phyloP scores from a whole-genome alignment of 2,113 vertebrate genomes.

The Sylvilagus bachmani region DNA sequence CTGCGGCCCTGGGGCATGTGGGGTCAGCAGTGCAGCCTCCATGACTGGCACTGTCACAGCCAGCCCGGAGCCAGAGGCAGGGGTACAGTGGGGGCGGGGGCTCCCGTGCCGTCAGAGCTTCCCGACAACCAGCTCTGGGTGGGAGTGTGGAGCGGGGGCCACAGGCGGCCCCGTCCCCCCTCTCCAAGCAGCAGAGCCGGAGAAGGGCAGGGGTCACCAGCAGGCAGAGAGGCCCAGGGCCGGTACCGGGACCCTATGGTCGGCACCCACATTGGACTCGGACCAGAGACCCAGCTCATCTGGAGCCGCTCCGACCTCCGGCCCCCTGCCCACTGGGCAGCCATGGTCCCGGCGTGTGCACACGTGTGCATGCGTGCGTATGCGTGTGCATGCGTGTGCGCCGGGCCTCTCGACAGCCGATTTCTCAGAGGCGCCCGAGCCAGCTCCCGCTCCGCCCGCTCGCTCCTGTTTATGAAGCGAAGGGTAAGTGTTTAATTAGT shows the following conservation, averaged over 20 bases:
- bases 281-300: rapidly evolving
- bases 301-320: not conserved
- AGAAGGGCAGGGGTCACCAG: not conserved
- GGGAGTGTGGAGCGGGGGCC: not conserved
- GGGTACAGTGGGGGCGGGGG: too few relatives aligned
- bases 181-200: not conserved
- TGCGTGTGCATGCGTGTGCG: slow-evolving; percentile 64
- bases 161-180: not conserved
- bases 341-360: not conserved
- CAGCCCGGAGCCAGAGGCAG: not conserved
- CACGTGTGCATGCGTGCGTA: slow-evolving; percentile 70
- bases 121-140: not conserved
- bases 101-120: not conserved
- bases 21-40: rapidly evolving
- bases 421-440: slow-evolving; percentile 90
- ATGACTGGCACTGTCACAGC: not conserved
- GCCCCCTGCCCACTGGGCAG: not conserved
- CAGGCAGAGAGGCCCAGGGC: not conserved
- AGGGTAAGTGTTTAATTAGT: slow-evolving; percentile 99
- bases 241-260: rapidly evolving
- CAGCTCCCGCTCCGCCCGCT: slow-evolving; percentile 86
- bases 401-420: slow-evolving; percentile 89
- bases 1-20: rapidly evolving
- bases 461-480: slow-evolving; percentile 95
- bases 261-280: not conserved